These are phyloP conservation scores for Aphelenchoides avenae DNA, from an alignment of 1,140 invertebrate genomes.

Conservation along the genomic window DNA sequence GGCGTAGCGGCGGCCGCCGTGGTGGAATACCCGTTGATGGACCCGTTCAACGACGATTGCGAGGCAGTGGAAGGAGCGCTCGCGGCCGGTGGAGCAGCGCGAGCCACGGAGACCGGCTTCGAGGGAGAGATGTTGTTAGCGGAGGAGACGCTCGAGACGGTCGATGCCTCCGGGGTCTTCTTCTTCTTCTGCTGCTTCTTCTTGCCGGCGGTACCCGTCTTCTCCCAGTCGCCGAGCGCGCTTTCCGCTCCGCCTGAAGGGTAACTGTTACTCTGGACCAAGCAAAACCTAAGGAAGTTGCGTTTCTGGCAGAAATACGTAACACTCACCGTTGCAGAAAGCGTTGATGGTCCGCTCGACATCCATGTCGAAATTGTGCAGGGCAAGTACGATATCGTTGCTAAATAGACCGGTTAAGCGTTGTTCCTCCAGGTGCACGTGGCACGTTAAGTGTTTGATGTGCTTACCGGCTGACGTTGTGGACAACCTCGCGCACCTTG, in stretches of 20 bases:
- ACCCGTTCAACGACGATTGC: not conserved
- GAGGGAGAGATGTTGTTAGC: too few relatives aligned
- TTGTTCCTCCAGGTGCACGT: constrained; percentile 6
- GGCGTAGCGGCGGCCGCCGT: constrained; percentile 17
- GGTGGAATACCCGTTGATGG: too few relatives aligned
- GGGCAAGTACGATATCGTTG: constrained; percentile 57
- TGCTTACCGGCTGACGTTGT: constrained; percentile 30
- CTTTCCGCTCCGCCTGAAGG: constrained; percentile 35
- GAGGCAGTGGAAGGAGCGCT: constrained; percentile 5
- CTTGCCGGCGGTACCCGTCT: constrained; percentile 22
- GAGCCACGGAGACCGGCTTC: not conserved
- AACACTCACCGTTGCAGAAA: constrained; percentile 31
- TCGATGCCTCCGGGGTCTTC: constrained; percentile 6
- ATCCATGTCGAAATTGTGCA: constrained; percentile 57
- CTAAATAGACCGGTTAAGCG: constrained; percentile 32
- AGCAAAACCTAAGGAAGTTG: not conserved
- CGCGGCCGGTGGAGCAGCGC: not conserved
- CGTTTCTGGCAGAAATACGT: not conserved
- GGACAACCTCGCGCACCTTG: constrained; percentile 52
- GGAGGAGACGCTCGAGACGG: constrained; percentile 15
- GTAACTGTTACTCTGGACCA: not conserved
- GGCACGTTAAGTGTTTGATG: not conserved
- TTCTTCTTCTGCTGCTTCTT: constrained; percentile 50
- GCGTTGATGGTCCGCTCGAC: constrained; percentile 53
- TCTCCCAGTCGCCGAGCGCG: constrained; percentile 48